Evolutionary conservation across 1,140 invertebrate species (phyloP).

Genomic region (Ditylenchus dipsaci): DNA sequence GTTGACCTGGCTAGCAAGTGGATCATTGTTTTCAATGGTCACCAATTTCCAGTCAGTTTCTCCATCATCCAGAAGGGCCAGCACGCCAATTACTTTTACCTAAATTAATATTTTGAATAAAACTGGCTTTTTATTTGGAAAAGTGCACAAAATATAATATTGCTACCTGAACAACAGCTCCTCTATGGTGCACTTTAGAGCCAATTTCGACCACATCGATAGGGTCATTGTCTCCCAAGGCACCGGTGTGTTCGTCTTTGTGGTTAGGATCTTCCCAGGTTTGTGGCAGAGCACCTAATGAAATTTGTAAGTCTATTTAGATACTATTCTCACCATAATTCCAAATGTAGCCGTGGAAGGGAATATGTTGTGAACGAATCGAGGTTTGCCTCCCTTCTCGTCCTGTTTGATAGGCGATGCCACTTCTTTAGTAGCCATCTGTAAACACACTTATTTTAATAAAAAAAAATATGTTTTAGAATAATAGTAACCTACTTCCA

Average conservation of each 20-base stretch:
- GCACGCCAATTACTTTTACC: slow-evolving; percentile 81
- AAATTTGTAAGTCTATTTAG: too few species aligned
- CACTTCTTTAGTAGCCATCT: slow-evolving; percentile 81
- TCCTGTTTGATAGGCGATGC: slow-evolving; percentile 98
- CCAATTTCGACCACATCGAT: slow-evolving; percentile 98
- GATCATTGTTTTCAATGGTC: not conserved
- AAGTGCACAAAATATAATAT: not conserved
- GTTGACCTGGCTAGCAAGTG: not conserved
- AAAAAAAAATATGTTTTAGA: slow-evolving; percentile 54
- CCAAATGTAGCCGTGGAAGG: slow-evolving; percentile 99
- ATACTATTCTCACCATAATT: slow-evolving; percentile 74
- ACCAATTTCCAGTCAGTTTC: slow-evolving; percentile 92
- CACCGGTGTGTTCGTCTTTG: slow-evolving; percentile 79
- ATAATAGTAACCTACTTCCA: slow-evolving; percentile 69
- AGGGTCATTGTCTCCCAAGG: slow-evolving; percentile 95
- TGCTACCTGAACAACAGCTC: slow-evolving; percentile 47
- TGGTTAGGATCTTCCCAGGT: slow-evolving; percentile 97
- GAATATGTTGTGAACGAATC: slow-evolving; percentile 93
- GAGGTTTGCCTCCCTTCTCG: slow-evolving; percentile 88
- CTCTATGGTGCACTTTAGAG: slow-evolving; percentile 63
- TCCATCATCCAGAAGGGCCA: slow-evolving; percentile 90
- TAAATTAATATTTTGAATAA: too few species aligned
- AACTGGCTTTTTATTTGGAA: too few species aligned
- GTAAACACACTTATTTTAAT: slow-evolving; percentile 37
- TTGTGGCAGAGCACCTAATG: slow-evolving; percentile 75